Percentiles rank a stretch among this genome's conserved stretches.
These are phyloP conservation scores for Otis tarda DNA, from an alignment of 2,113 vertebrate species.

Conservation along the genomic window DNA sequence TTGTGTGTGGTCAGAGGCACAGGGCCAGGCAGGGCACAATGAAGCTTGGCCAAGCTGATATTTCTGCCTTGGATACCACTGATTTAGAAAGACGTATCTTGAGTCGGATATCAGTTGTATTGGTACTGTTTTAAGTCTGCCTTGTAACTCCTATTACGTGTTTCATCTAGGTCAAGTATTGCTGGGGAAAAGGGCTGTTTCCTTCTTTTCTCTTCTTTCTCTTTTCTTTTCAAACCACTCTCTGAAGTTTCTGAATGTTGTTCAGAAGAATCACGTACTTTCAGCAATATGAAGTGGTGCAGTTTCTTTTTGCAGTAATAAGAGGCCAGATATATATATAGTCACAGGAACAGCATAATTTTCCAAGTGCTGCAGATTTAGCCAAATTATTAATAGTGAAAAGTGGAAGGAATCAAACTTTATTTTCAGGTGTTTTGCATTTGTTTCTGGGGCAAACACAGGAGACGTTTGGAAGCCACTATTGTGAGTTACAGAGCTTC, in stretches of 20 bases:
- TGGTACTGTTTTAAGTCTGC: background rate
- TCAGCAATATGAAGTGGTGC: background rate
- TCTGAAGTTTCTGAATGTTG: background rate
- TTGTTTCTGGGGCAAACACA: background rate
- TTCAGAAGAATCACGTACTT: background rate
- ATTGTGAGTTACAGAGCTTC: background rate
- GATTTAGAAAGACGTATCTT: background rate
- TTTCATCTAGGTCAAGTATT: background rate
- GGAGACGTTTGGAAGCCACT: background rate
- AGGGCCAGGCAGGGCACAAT: background rate
- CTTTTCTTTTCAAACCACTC: background rate
- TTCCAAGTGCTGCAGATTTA: background rate
- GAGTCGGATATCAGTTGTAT: background rate
- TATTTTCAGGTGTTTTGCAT: background rate
- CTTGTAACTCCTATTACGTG: background rate
- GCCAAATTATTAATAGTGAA: background rate
- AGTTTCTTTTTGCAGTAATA: background rate
- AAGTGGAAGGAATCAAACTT: background rate
- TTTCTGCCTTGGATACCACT: background rate
- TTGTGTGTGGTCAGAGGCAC: background rate
- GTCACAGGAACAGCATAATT: background rate
- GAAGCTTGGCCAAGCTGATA: background rate
- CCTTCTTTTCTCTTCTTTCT: background rate
- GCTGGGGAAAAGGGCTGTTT: background rate
- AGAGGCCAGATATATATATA: background rate